Evolutionary conservation across 2,888 invertebrate species (phyloP).

Genomic region (Leucophenga montana): DNA sequence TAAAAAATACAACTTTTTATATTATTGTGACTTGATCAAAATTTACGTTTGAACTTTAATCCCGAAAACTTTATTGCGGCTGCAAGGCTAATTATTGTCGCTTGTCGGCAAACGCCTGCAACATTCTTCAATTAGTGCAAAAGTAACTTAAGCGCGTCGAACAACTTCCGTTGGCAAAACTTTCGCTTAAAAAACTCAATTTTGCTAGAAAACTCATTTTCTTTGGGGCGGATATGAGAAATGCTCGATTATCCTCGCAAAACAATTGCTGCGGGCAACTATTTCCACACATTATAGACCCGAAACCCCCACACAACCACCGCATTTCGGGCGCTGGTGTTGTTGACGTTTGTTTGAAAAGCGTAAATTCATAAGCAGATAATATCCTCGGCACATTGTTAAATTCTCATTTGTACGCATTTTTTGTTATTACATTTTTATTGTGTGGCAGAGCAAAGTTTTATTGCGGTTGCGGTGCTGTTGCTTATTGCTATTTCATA

Average conservation of each 20-base stretch:
- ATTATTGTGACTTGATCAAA: no score
- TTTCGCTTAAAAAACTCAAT: slow-evolving; percentile 50
- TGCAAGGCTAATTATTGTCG: no score
- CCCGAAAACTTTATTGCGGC: no score
- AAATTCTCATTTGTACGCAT: slow-evolving; percentile 52
- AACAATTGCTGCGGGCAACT: slow-evolving; percentile 49
- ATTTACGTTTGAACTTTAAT: no score
- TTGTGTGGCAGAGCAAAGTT: slow-evolving; percentile 34
- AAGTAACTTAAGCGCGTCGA: no score
- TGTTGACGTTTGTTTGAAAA: not conserved
- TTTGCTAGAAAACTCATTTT: slow-evolving; percentile 40
- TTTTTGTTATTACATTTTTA: slow-evolving; percentile 10
- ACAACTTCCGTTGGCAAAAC: slow-evolving; percentile 35
- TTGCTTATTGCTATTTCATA: slow-evolving; percentile 2
- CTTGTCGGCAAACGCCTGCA: no score
- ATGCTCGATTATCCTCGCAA: slow-evolving; percentile 56
- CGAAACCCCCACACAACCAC: not conserved
- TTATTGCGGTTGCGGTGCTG: slow-evolving; percentile 45
- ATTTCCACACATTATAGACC: no score
- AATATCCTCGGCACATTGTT: slow-evolving; percentile 38
- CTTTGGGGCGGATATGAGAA: slow-evolving; percentile 67
- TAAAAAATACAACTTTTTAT: no score
- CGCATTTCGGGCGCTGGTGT: not conserved
- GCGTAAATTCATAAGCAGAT: slow-evolving; percentile 39
- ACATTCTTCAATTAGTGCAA: no score